Percentiles rank a stretch among this genome's conserved stretches.
These are phyloP conservation scores for Leptopilina syphax DNA, from an alignment of 2,888 invertebrate species.

Conservation along the genomic window DNA sequence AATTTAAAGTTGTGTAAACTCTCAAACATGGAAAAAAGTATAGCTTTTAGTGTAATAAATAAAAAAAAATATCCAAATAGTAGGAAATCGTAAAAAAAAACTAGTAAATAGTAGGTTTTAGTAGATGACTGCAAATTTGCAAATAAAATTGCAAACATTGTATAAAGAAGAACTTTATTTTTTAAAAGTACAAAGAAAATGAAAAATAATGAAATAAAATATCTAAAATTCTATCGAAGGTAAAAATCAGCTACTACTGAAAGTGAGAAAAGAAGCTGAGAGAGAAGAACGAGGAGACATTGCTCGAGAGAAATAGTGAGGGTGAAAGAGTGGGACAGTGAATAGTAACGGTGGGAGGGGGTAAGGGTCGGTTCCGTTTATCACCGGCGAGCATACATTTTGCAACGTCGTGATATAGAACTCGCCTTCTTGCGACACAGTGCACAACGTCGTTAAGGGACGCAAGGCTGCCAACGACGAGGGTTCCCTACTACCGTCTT, in stretches of 20 bases:
- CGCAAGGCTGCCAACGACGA: constrained; percentile 57
- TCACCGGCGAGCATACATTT: constrained; percentile 71
- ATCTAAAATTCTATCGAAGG: too few relatives aligned
- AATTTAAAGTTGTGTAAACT: too few relatives aligned
- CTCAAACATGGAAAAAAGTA: too few relatives aligned
- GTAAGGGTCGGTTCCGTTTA: constrained; percentile 65
- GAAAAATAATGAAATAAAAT: too few relatives aligned
- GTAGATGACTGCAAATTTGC: too few relatives aligned
- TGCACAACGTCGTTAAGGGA: constrained; percentile 67
- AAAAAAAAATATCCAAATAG: too few relatives aligned
- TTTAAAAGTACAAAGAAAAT: too few relatives aligned
- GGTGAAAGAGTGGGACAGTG: not conserved
- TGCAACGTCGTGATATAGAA: constrained; percentile 67
- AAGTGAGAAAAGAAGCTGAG: constrained; percentile 26
- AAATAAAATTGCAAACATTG: too few relatives aligned
- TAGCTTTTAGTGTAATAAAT: too few relatives aligned
- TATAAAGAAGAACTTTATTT: too few relatives aligned
- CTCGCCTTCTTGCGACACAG: constrained; percentile 59
- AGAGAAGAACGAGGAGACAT: constrained; percentile 37
- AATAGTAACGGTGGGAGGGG: constrained; percentile 39
- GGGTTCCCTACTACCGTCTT: constrained; percentile 6
- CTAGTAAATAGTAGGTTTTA: too few relatives aligned
- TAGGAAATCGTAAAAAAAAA: too few relatives aligned
- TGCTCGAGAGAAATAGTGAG: constrained; percentile 34
- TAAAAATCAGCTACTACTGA: constrained; percentile 43